These are phyloP conservation scores for Apaloderma vittatum DNA, from an alignment of 2,113 vertebrate genomes.

Conservation along the genomic window DNA sequence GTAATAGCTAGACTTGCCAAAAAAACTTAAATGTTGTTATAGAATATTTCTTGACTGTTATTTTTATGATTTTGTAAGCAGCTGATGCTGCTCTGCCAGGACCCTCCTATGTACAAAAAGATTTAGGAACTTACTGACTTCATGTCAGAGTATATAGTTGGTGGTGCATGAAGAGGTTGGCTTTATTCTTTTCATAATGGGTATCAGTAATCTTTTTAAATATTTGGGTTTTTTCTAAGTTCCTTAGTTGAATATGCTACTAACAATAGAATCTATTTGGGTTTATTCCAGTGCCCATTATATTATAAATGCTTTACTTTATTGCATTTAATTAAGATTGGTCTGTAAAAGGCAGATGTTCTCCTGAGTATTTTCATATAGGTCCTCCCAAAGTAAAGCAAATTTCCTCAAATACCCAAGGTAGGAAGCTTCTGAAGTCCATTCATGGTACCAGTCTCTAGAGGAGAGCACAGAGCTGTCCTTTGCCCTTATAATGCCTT, in stretches of 20 bases:
- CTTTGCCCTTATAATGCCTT: background rate
- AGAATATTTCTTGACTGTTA: slow-evolving; percentile 1
- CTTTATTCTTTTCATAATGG: background rate
- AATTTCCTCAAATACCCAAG: background rate
- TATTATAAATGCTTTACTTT: background rate
- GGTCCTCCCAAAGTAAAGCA: background rate
- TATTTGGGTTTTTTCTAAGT: background rate
- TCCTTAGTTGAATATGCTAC: background rate
- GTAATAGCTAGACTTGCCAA: background rate
- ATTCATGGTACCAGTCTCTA: background rate
- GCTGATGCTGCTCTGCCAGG: background rate
- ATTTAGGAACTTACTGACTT: background rate
- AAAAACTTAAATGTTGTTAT: background rate
- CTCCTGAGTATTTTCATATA: background rate
- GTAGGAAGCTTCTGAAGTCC: background rate
- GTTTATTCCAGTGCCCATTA: background rate
- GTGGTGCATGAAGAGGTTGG: background rate
- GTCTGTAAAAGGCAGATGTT: background rate
- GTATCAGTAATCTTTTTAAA: background rate
- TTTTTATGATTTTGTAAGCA: background rate
- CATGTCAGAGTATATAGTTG: background rate
- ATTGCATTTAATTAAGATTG: background rate
- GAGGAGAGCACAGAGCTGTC: background rate
- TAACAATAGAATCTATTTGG: background rate
- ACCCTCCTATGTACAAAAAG: background rate